Evolutionary conservation across 2,113 vertebrate genomes (phyloP).

Genomic region (Boleophthalmus pectinirostris): DNA sequence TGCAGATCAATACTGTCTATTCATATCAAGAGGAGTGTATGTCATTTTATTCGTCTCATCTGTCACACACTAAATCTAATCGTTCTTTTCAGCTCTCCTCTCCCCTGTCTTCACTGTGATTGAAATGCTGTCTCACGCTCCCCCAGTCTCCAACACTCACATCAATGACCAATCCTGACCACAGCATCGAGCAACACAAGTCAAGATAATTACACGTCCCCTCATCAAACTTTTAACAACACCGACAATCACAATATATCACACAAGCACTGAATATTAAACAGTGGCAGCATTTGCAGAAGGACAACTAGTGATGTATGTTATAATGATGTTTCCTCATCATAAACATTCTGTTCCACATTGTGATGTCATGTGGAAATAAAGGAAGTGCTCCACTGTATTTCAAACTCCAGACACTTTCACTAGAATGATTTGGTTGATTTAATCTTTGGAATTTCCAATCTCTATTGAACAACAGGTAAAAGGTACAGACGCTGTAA

Average conservation of each 20-base stretch:
- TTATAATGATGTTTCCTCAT: no score
- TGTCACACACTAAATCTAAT: constrained; percentile 15
- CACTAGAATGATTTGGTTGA: no score
- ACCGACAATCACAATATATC: not conserved
- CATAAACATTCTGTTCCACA: no score
- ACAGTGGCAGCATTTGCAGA: not conserved
- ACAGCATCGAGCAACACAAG: not conserved
- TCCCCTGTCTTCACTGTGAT: not conserved
- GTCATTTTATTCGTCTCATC: constrained; percentile 33
- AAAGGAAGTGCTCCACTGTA: no score
- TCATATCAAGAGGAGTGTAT: constrained; percentile 34
- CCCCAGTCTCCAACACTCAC: not conserved
- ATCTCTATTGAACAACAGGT: no score
- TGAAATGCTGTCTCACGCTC: not conserved
- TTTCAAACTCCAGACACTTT: no score
- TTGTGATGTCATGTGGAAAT: no score
- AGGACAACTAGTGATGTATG: not conserved
- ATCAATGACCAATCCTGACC: not conserved
- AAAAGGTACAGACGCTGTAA: no score
- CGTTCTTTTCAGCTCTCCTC: constrained; percentile 1
- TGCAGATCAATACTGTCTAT: constrained; percentile 49
- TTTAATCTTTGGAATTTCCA: no score
- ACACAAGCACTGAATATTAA: not conserved
- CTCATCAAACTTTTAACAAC: not conserved
- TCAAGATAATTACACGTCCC: not conserved